Evolutionary conservation across 1,140 invertebrate genomes (phyloP).

Genomic region (Apolygus lucorum): DNA sequence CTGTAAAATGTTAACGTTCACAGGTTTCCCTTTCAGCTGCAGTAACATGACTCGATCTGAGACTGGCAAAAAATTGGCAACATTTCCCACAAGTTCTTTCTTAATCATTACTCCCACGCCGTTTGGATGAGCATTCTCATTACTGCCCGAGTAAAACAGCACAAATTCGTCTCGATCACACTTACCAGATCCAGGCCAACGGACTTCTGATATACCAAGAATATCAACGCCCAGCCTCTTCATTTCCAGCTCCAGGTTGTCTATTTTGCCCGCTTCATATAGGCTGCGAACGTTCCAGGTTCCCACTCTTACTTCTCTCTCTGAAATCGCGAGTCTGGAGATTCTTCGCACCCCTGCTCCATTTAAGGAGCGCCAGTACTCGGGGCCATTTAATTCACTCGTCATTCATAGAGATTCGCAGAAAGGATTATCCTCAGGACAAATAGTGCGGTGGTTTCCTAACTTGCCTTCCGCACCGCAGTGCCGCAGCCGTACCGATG

Average conservation of each 20-base stretch:
- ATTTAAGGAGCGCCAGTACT: no score
- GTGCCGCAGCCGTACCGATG: not conserved
- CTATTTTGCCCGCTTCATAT: constrained; percentile 26
- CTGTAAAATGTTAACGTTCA: constrained; percentile 1
- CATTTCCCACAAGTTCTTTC: constrained; percentile 1
- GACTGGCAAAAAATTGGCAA: not conserved
- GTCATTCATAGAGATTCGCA: constrained; percentile 1
- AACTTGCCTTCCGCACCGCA: not conserved
- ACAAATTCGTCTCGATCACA: not conserved
- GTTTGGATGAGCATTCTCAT: not conserved
- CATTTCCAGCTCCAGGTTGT: constrained; percentile 28
- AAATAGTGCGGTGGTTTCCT: not conserved
- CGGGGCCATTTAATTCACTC: no score
- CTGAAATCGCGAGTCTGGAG: not conserved
- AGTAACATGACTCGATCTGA: not conserved
- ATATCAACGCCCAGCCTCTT: constrained; percentile 26
- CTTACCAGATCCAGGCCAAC: constrained; percentile 20
- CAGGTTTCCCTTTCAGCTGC: no score
- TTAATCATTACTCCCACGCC: not conserved
- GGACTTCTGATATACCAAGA: constrained; percentile 25
- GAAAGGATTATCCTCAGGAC: not conserved
- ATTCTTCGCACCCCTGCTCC: no score
- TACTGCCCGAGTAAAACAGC: not conserved
- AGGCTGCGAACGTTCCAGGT: no score
- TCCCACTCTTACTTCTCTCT: not conserved